Conservation (phyloP, 1,140 invertebrate species). For the Micrasema minimum region DNA sequence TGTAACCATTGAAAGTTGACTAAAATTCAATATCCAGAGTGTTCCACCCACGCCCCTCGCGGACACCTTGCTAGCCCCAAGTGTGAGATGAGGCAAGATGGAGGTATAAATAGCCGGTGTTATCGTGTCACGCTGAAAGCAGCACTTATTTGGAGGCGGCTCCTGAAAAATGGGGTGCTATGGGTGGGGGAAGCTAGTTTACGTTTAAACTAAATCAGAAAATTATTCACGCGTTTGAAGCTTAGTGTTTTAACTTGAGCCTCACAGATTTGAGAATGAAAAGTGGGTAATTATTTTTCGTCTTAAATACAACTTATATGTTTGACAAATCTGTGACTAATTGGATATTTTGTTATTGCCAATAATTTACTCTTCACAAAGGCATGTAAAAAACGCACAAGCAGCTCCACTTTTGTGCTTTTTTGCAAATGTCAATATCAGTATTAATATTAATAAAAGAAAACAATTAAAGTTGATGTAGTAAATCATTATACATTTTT, state of each 20-base stretch:
- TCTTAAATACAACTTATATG: background rate
- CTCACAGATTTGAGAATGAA: background rate
- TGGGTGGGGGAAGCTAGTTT: conserved; percentile 6
- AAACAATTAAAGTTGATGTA: no score
- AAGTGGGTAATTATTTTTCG: background rate
- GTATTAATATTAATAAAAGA: no score
- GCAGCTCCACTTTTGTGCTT: no score
- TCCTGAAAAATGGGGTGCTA: background rate
- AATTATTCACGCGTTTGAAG: background rate
- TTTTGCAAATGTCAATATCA: no score
- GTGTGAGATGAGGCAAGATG: conserved; percentile 7
- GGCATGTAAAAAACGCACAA: no score
- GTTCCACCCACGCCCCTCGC: conserved; percentile 8
- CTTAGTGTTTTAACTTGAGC: background rate
- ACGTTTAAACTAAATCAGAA: background rate
- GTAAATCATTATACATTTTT: no score
- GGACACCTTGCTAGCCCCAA: conserved; percentile 1
- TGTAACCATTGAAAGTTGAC: background rate
- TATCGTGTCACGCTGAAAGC: conserved; percentile 27
- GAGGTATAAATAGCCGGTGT: conserved; percentile 31
- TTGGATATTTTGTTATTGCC: background rate
- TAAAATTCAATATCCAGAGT: background rate
- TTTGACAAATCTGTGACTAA: background rate
- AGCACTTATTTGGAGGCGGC: conserved; percentile 48
- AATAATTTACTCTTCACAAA: background rate